Evolutionary conservation across 2,113 vertebrate genomes (phyloP), one percentile per base, ranked within the genome.

Genomic region (Dromiciops gliroides): DNA sequence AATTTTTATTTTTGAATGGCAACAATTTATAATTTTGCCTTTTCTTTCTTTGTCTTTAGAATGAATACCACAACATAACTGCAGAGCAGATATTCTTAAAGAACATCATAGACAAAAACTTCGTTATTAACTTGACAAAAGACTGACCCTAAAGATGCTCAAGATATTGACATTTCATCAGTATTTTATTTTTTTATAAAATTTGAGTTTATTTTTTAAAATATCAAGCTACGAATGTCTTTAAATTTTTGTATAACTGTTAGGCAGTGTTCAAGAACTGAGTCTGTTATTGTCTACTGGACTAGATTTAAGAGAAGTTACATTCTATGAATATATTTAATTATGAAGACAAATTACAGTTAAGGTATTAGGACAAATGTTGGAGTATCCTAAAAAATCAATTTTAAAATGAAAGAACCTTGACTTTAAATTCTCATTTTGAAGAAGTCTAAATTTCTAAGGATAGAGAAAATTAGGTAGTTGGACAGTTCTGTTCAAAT

Each of bases 71-170:
- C 95, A 98, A 99, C 75, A 98, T 99, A 96, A 97, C 96, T 0
- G 98, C 98, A 0, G 99, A 99, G 48, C 99, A 99, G 96, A 98
- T 97, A 19, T 98, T 99, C 98, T 94, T 99, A 97, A 98, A 98
- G 96, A 95, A 98, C 88, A 98, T 99, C 96, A 98, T 98, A 98
- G 98, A 99, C 96, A 98, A 98, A 91, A 98, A 98, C 89, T 98
- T 98, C 90, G 98, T 99, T 88, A 98, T 98, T 92, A 98, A 98
- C 96, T 97, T 99, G 98, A 99, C 98, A 0, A 97, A 98, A 98
- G 98, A 93, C 56, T 97, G 97, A 98, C 91, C 44, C 53, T 93
- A 67, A 48, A 67, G 89, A 96, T 14, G 52, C 88, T 50, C 90
- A 97, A 95, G 88, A 96, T 95, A 89, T 98, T 96, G 97, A 97